Percentiles rank a stretch among this genome's conserved stretches.
phyloP scores from a whole-genome alignment of 1,140 invertebrate species.

The Ostrea denselamellosa region DNA sequence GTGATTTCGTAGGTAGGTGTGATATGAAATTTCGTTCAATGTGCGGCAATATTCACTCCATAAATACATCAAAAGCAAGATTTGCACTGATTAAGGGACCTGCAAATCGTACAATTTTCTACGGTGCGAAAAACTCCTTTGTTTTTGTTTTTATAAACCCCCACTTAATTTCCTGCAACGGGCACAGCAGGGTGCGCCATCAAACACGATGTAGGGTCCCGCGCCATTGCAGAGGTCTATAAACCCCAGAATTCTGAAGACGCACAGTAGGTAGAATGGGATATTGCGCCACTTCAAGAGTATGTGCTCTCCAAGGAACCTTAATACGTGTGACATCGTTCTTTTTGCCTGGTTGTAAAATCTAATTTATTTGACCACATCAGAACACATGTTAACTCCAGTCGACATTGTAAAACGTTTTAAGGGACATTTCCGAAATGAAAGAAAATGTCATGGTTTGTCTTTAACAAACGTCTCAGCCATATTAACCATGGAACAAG shows the following conservation, averaged over 20 bases:
- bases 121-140: not conserved
- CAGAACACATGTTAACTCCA: constrained; percentile 6
- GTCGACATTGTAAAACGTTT: constrained; percentile 6
- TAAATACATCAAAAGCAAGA: constrained; percentile 21
- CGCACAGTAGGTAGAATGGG: not conserved
- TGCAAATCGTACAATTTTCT: constrained; percentile 18
- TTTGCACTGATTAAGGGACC: constrained; percentile 3
- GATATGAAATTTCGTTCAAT: constrained; percentile 20
- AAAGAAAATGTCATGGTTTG: not conserved
- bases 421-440: not conserved
- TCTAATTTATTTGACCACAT: constrained; percentile 4
- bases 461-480: not conserved
- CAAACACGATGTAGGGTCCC: constrained; percentile 4
- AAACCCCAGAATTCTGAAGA: constrained; percentile 4
- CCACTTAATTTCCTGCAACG: constrained; percentile 1
- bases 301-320: not conserved
- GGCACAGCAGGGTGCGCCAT: not conserved
- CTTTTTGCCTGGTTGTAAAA: constrained; percentile 4
- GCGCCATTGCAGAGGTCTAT: not conserved
- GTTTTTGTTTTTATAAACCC: constrained; percentile 1
- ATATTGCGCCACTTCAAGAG: not conserved
- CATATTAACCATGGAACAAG: too few relatives aligned
- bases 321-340: not conserved
- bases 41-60: constrained; percentile 31
- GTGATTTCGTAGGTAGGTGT: constrained; percentile 31